Evolutionary conservation across 1,140 invertebrate genomes (phyloP), one percentile per base, ranked within the genome.

Genomic region (Atta colombica): DNA sequence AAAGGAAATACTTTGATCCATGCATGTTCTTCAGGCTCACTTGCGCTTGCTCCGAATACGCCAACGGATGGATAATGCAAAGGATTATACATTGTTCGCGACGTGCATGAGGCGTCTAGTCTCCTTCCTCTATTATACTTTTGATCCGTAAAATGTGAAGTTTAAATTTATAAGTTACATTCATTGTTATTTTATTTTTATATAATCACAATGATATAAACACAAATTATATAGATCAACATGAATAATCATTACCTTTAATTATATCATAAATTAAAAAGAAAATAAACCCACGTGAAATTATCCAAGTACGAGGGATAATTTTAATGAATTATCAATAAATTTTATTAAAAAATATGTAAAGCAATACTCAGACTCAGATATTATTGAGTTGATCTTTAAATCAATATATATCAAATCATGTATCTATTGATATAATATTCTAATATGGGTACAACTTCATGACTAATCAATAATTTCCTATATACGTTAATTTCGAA

Each of bases 1-100:
- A 87, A 77, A 84, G 88, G 86, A 87, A 87, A 77, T 74, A 65
- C 71, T 65, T 69, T 84, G 69, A 75, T 84, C 69, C 75, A 18
- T 31, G 14, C 28, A 78, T 49, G 61, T 80, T 77, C 39, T 58
- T 45, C 72, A 18, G 39, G 16, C 35, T 80, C 28, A n/a, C 74
- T 85, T n/a, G 61, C 10, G 28, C 28, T 63, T 14, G 39, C 18
- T 21, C 18, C 35, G 58, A 77, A 28, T 61, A n/a, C n/a, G 63
- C 14, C 51, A n/a, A 68, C 51, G 35, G 16, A 58, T 39, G 35
- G 16, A 81, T 39, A 81, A 81, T 81, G 21, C 39, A 71, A 81
- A 69, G 31, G 31, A 31, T 71, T 53, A 53, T 39, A 55, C 63
- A 55, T 31, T 61, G 78, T 49, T 45, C 25, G 78, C 35, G 39